Conservation (phyloP, 2,888 invertebrate genomes). For the Pseudococcus longispinus region DNA sequence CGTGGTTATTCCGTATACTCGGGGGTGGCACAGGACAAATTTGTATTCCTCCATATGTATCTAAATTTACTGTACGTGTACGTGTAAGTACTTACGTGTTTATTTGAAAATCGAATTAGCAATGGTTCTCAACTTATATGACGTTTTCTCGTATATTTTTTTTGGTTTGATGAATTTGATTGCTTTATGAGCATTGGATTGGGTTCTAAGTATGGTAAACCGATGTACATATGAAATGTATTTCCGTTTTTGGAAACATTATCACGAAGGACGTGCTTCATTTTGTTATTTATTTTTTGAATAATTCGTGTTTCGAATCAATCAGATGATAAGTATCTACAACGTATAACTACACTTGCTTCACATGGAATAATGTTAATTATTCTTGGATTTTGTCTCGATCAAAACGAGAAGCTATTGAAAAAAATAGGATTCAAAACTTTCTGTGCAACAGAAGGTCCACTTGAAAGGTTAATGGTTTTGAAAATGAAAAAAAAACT, state of each 20-base stretch:
- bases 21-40: conserved; percentile 2
- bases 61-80: not conserved
- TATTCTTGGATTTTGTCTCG: too few relatives aligned
- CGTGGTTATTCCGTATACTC: not conserved
- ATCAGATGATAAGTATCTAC: too few relatives aligned
- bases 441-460: too few relatives aligned
- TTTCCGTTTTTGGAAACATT: not conserved
- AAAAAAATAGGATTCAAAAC: too few relatives aligned
- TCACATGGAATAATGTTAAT: too few relatives aligned
- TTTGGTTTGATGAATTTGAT: not conserved
- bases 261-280: not conserved
- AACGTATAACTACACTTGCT: too few relatives aligned
- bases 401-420: too few relatives aligned
- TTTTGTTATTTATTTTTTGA: not conserved
- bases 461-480: too few relatives aligned
- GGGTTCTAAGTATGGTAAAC: not conserved
- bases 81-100: not conserved
- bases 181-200: not conserved
- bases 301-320: not conserved
- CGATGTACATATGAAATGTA: not conserved
- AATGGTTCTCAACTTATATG: not conserved
- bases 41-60: not conserved
- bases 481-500: too few relatives aligned
- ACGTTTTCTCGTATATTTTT: not conserved
- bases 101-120: conserved; percentile 7